phyloP scores from a whole-genome alignment of 2,113 vertebrate genomes.

The Mirounga angustirostris region DNA sequence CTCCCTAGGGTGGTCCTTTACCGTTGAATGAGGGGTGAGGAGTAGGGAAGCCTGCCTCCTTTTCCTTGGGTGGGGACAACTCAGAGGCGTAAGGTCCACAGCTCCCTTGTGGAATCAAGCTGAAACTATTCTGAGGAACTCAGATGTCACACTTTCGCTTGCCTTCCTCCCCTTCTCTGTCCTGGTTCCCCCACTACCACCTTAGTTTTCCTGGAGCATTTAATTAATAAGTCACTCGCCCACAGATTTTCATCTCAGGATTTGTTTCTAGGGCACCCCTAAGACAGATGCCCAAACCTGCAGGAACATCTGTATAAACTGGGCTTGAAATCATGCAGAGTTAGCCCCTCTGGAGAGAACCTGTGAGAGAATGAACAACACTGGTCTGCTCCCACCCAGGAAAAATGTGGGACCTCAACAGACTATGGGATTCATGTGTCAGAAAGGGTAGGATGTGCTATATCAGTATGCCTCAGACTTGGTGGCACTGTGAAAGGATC shows the following conservation, averaged over 20 bases:
- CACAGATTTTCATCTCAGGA: neutral
- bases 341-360: neutral
- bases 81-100: neutral
- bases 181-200: neutral
- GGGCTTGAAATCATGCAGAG: neutral
- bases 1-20: neutral
- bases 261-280: neutral
- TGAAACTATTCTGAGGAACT: neutral
- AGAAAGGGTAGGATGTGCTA: neutral
- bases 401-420: neutral
- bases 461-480: neutral
- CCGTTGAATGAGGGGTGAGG: too few species aligned
- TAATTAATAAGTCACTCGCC: neutral
- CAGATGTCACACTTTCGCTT: neutral
- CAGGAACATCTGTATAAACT: neutral
- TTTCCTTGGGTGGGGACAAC: neutral
- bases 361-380: neutral
- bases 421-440: neutral
- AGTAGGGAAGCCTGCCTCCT: neutral
- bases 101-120: accelerated
- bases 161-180: neutral
- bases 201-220: neutral
- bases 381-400: neutral
- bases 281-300: neutral
- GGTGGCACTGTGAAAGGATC: neutral